A percentile compares a stretch with the other conserved stretches of the same genome.
Conservation (phyloP, 2,113 vertebrate species). For the Campylomormyrus tamandua region DNA sequence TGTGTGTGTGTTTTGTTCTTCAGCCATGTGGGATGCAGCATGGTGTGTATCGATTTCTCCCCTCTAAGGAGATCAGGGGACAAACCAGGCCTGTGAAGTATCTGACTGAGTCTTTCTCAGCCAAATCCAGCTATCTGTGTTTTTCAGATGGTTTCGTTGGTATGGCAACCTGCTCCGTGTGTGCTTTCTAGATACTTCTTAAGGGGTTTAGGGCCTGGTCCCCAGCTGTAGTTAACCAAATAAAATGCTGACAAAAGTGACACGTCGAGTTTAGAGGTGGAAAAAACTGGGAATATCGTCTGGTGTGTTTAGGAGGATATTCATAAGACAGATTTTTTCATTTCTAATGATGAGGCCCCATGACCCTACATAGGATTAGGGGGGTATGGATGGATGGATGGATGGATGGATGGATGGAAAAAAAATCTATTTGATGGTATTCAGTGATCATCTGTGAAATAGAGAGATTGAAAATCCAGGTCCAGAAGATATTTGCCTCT, state of each 20-base stretch:
- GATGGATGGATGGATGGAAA: background rate
- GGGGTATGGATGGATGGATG: background rate
- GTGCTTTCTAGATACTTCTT: slow-evolving; percentile 49
- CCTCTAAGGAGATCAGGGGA: slow-evolving; percentile 49
- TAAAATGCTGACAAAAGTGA: slow-evolving; percentile 34
- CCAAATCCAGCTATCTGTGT: slow-evolving; percentile 69
- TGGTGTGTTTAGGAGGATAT: background rate
- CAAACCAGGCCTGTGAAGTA: slow-evolving; percentile 37
- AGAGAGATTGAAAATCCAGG: background rate
- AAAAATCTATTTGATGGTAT: background rate
- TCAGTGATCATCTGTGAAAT: background rate
- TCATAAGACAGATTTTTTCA: background rate
- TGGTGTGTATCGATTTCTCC: slow-evolving; percentile 35
- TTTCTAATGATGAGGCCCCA: background rate
- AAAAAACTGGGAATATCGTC: background rate
- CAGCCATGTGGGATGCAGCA: background rate
- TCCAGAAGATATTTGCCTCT: background rate
- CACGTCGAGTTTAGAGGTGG: slow-evolving; percentile 50
- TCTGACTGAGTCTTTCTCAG: slow-evolving; percentile 56
- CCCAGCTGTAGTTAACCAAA: slow-evolving; percentile 58
- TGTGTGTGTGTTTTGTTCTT: slow-evolving; percentile 19
- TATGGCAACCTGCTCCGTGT: slow-evolving; percentile 59
- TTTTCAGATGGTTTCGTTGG: slow-evolving; percentile 59
- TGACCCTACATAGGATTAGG: background rate
- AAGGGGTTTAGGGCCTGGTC: slow-evolving; percentile 47